Base-by-base conservation (phyloP, 2,113 vertebrate genomes). In the Campylomormyrus numenius region DNA sequence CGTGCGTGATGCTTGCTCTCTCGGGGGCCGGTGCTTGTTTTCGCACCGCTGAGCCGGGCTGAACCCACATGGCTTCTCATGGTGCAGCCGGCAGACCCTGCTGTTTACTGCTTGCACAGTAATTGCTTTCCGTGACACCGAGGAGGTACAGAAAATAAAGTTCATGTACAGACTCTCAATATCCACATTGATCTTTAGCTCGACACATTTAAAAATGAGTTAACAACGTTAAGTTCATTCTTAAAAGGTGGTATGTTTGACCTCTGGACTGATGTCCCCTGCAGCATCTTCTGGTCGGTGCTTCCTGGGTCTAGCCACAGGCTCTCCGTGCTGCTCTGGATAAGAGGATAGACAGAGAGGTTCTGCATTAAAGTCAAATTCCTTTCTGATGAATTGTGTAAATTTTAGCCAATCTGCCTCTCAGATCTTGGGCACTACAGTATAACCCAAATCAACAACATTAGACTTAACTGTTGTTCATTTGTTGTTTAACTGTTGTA, bases 131-230 rank as follows among this genome's bases (percentile, higher is more conserved):
- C 45, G 56, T 84, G 48, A n/a, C 46, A 17, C 84, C 13, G 6
- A 42, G 15, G 74, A 80, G 35, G 35, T 42, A 4, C 31, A 19
- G 74, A 80, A 80, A 80, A 80, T 42, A 7, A 35, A 4, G n/a
- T 10, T 17, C 11, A 50, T 88, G 35, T 85, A 87, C 62, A 80
- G 19, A 50, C 35, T 31, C 13, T 50, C 42, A 52, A 92, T 92
- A 90, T 91, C 86, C 66, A 88, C 83, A 0, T 90, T 90, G 88
- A 66, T 77, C 90, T 91, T 90, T 56, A 89, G 88, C 49, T 90
- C 21, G 5, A 45, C 35, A 19, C 31, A 45, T 58, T 46, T 91
- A 80, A 80, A 80, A 80, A 39, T 42, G 74, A 80, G 74, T 42
- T 80, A 42, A 80, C 74, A 80, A 39, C 6, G 2, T 80, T 80